A percentile compares a stretch with the other conserved stretches of the same genome.
phyloP scores from a whole-genome alignment of 2,797 vertebrate genomes.

The Gallinago solitaria region DNA sequence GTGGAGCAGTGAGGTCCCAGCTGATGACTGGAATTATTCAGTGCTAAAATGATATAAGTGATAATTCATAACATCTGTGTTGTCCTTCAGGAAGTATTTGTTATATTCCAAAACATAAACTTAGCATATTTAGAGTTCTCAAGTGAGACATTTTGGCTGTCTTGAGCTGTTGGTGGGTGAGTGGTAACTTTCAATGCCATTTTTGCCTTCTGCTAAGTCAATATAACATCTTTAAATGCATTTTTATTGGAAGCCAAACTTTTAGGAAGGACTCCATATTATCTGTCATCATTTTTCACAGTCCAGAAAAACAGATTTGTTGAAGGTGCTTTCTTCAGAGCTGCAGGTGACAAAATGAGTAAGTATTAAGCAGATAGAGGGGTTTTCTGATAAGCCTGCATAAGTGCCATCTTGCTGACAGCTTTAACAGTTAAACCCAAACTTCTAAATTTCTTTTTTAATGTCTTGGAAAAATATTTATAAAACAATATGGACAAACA shows the following conservation, averaged over 20 bases:
- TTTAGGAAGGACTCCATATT: not conserved
- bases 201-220: not conserved
- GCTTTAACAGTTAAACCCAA: not conserved
- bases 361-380: not conserved
- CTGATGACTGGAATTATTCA: not conserved
- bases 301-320: not conserved
- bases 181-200: not conserved
- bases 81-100: conserved; percentile 20
- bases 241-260: not conserved
- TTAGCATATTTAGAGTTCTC: not conserved
- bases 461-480: not conserved
- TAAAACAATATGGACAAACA: not conserved
- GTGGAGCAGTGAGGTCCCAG: not conserved
- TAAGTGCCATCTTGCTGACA: not conserved
- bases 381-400: not conserved
- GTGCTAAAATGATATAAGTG: not conserved
- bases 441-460: not conserved
- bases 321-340: not conserved
- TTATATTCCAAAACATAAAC: not conserved
- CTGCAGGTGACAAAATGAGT: not conserved
- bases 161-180: not conserved
- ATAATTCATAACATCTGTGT: conserved; percentile 16
- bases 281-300: not conserved
- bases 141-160: not conserved
- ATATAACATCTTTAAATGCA: not conserved